Base-by-base conservation (phyloP, 2,797 vertebrate species). In the Thaleichthys pacificus region DNA sequence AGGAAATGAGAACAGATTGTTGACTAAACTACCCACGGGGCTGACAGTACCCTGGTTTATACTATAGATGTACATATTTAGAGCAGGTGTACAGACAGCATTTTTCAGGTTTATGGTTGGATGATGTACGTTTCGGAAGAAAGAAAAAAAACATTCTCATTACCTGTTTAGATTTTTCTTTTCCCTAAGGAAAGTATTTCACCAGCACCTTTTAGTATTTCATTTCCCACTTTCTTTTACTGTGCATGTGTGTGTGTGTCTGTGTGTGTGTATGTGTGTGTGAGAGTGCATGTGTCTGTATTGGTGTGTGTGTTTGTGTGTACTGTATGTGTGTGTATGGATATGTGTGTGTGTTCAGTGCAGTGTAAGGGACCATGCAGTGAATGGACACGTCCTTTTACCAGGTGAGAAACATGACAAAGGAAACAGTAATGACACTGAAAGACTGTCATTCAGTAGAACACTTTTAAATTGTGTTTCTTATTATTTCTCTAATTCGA, bases 391-490 rank as follows among this genome's bases (percentile, higher is more conserved):
- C 8, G 35, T 38, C 8, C 35, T 38, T 42, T 42, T 42, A 42
- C 38, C 38, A 42, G 38, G 38, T 42, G 38, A 12, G 1, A 12
- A 42, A 42, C 38, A 42, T 42, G 38, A 86, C 68, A 83, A 85
- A 80, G 83, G 54, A 58, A 83, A 86, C 81, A 51, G 77, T 84
- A 54, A 74, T 73, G 82, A 84, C 74, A 86, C 82, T 86, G 81
- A 87, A 87, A 89, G 84, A 76, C 89, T 88, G 88, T 87, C 85
- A 91, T 89, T 90, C 86, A 91, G 91, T 91, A 92, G 85, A 62
- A 82, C 83, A 70, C 75, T 78, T 88, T 85, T 85, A 74, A 79
- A 80, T 85, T 78, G 82, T 75, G 71, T 66, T 57, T 75, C 84
- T 88, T 86, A 76, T 62, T 63, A 22, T 21, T 69, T 69, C 69